phyloP scores from a whole-genome alignment of 2,113 vertebrate species.

The Ciconia boyciana region DNA sequence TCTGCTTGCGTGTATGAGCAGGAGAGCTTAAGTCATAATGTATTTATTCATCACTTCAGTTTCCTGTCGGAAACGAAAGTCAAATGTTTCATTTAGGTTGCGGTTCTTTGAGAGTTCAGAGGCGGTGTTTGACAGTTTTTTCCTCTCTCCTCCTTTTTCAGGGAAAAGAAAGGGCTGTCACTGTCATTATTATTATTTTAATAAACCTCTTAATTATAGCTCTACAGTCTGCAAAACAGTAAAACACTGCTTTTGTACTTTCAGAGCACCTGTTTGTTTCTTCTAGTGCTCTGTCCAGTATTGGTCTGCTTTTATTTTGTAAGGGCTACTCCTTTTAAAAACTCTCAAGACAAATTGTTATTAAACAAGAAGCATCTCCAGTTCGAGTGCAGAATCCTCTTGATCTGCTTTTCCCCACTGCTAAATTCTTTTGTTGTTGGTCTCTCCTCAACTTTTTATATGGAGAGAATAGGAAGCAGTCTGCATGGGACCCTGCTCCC shows the following conservation, averaged over 20 bases:
- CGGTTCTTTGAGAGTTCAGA: conserved; percentile 26
- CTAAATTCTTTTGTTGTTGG: neutral
- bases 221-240: neutral
- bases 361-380: neutral
- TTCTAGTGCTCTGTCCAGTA: neutral
- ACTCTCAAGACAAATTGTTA: neutral
- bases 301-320: neutral
- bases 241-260: neutral
- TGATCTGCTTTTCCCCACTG: neutral
- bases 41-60: conserved; percentile 7
- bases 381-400: neutral
- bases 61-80: conserved; percentile 52
- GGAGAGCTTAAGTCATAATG: neutral
- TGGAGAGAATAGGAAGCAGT: neutral
- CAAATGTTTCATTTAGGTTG: conserved; percentile 26
- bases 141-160: neutral
- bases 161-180: neutral
- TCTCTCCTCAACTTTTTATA: neutral
- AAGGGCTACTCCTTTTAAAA: neutral
- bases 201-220: neutral
- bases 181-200: neutral
- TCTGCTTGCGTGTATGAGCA: conserved; percentile 16
- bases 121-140: neutral
- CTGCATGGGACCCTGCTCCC: neutral
- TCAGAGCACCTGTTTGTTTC: neutral